Conservation (phyloP, 2,797 vertebrate species). For the Leptoclinus maculatus region DNA sequence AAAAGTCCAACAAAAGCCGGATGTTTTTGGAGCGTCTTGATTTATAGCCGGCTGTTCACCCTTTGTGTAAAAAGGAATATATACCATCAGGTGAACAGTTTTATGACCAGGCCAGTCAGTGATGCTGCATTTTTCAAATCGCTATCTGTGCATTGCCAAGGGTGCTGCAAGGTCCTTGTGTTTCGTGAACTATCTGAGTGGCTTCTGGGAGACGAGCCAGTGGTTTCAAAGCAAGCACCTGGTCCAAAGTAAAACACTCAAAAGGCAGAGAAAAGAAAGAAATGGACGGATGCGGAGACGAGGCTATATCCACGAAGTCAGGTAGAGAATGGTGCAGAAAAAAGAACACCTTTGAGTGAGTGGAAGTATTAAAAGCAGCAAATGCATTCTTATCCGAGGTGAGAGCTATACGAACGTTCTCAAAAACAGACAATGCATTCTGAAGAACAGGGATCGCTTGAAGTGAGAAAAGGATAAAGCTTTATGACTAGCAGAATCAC, state of each 20-base stretch:
- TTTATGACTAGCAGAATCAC: neutral
- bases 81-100: slow-evolving; percentile 9
- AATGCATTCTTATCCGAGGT: neutral
- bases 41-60: slow-evolving; percentile 34
- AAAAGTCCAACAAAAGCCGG: slow-evolving; percentile 1
- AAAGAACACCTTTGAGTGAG: neutral
- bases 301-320: neutral
- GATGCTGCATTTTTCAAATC: slow-evolving; percentile 34
- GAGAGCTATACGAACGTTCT: neutral
- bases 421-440: neutral
- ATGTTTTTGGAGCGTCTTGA: slow-evolving; percentile 18
- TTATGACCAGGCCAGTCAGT: slow-evolving; percentile 13
- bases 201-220: slow-evolving; percentile 57
- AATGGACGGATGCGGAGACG: slow-evolving; percentile 19
- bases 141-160: slow-evolving; percentile 46
- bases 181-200: slow-evolving; percentile 43
- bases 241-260: slow-evolving; percentile 30
- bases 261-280: slow-evolving; percentile 2
- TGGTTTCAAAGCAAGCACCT: slow-evolving; percentile 22
- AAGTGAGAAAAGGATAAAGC: neutral
- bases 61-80: slow-evolving; percentile 2
- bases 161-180: slow-evolving; percentile 51
- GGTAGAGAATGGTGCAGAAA: neutral
- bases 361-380: neutral
- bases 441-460: slow-evolving; percentile 5